Conservation (phyloP, 2,888 invertebrate species). For the Cantharis lateralis region DNA sequence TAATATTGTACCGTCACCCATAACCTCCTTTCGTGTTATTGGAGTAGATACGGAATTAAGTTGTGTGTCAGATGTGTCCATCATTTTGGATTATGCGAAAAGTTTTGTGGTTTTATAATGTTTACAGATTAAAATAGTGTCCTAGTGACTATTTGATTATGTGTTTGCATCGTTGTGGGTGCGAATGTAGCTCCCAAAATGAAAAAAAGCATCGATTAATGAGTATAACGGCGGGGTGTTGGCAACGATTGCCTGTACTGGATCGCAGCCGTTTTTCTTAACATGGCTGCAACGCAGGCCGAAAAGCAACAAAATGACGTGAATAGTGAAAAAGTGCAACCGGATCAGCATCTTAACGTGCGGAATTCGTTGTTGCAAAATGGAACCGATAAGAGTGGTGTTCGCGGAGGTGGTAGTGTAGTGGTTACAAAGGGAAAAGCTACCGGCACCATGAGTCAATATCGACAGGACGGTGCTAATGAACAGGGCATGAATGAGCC, state of each 20-base stretch:
- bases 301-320: conserved; percentile 81
- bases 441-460: conserved; percentile 73
- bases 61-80: conserved; percentile 72
- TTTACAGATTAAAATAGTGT: conserved; percentile 51
- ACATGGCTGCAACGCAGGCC: conserved; percentile 87
- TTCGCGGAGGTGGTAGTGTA: conserved; percentile 69
- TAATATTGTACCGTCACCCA: conserved; percentile 74
- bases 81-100: conserved; percentile 56
- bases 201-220: conserved; percentile 55
- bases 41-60: conserved; percentile 76
- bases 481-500: conserved; percentile 49
- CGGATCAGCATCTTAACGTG: conserved; percentile 70
- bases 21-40: conserved; percentile 79
- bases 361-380: conserved; percentile 74
- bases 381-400: conserved; percentile 76
- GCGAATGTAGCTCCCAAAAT: conserved; percentile 53
- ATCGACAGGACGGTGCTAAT: conserved; percentile 68
- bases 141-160: conserved; percentile 54
- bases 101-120: conserved; percentile 55
- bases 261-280: conserved; percentile 59
- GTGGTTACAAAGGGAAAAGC: conserved; percentile 69
- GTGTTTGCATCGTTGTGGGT: conserved; percentile 57
- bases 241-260: conserved; percentile 60
- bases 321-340: conserved; percentile 67
- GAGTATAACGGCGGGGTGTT: conserved; percentile 64